phyloP scores from a whole-genome alignment of 1,140 invertebrate genomes.

The Ericerus pela region DNA sequence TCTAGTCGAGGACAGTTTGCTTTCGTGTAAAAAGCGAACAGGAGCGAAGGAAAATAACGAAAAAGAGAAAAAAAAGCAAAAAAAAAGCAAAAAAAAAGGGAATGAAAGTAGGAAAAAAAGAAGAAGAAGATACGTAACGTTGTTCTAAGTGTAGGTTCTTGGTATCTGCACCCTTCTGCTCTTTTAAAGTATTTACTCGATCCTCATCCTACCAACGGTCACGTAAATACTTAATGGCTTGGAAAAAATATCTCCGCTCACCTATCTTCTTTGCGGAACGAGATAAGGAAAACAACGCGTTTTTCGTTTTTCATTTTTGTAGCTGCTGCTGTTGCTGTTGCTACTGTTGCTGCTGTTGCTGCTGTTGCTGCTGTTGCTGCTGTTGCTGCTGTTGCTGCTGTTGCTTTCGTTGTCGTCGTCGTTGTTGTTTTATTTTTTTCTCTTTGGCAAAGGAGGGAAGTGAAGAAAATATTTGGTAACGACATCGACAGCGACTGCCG shows the following conservation, averaged over 20 bases:
- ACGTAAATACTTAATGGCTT: slow-evolving; percentile 11
- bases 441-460: neutral
- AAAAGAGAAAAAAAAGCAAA: no score
- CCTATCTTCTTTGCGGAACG: neutral
- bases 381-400: neutral
- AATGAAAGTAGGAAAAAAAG: no score
- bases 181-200: no score
- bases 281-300: slow-evolving; percentile 5
- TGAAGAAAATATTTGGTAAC: no score
- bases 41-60: no score
- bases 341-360: neutral
- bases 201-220: slow-evolving; percentile 7
- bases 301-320: slow-evolving; percentile 6
- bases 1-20: slow-evolving; percentile 7
- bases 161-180: neutral
- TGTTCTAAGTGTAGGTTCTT: no score
- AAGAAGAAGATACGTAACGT: no score
- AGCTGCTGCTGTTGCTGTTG: neutral
- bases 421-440: neutral
- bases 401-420: neutral
- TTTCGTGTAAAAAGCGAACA: neutral
- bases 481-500: no score
- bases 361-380: neutral
- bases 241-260: slow-evolving; percentile 8
- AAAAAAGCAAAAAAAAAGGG: no score